These are phyloP conservation scores for Bicyclus anynana DNA, from an alignment of 1,140 invertebrate species.

Conservation along the genomic window DNA sequence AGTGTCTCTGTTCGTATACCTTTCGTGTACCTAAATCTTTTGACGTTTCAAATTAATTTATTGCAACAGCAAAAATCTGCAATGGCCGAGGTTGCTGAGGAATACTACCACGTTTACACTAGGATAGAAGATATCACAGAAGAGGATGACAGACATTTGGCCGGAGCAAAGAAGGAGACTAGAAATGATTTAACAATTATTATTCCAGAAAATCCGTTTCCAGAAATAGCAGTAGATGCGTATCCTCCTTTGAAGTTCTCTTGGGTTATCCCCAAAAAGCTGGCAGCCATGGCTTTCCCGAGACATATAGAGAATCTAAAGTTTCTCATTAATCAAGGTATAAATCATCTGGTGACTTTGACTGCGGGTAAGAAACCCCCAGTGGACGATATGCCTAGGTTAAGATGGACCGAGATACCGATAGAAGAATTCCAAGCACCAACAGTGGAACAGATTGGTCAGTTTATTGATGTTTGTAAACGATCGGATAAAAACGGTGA, in stretches of 20 bases:
- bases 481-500: conserved; percentile 66
- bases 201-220: conserved; percentile 71
- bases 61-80: conserved; percentile 34
- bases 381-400: conserved; percentile 65
- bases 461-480: conserved; percentile 81
- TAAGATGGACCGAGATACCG: conserved; percentile 79
- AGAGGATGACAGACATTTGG: conserved; percentile 60
- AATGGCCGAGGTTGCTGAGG: conserved; percentile 59
- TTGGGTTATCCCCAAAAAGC: conserved; percentile 78
- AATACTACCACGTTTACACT: conserved; percentile 52
- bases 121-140: conserved; percentile 67
- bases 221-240: conserved; percentile 69
- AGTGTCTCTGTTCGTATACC: conserved; percentile 39
- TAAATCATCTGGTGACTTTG: conserved; percentile 78
- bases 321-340: conserved; percentile 68
- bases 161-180: conserved; percentile 62
- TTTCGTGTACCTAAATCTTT: no score
- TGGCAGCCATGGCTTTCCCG: conserved; percentile 80
- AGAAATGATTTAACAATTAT: conserved; percentile 62
- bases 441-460: conserved; percentile 79
- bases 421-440: conserved; percentile 82
- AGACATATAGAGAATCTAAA: conserved; percentile 70
- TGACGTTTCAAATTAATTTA: conserved; percentile 5
- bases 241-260: conserved; percentile 80
- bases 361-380: conserved; percentile 80